Conservation (phyloP, 1,140 invertebrate species). For the Drosophila varians region DNA sequence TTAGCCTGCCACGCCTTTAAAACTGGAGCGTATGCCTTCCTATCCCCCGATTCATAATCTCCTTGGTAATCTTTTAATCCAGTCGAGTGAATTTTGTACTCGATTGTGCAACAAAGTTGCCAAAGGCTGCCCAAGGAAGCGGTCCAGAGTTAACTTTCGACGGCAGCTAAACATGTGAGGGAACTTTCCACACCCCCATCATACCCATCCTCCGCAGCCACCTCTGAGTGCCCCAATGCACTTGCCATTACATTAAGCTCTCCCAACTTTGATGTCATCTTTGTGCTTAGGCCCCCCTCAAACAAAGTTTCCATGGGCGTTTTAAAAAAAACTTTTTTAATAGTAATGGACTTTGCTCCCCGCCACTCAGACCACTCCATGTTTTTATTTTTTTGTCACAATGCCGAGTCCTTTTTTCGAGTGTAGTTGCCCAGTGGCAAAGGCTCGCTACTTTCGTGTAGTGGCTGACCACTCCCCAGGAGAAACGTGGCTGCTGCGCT, state of each 20-base stretch:
- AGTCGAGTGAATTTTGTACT: constrained; percentile 81
- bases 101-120: constrained; percentile 79
- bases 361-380: constrained; percentile 10
- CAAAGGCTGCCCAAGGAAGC: constrained; percentile 42
- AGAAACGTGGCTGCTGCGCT: constrained; percentile 57
- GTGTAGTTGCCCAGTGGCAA: constrained; percentile 62
- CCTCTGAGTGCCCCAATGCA: not conserved
- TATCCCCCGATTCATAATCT: constrained; percentile 70
- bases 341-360: constrained; percentile 68
- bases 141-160: constrained; percentile 56
- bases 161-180: constrained; percentile 61
- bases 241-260: constrained; percentile 67
- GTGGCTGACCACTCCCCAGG: constrained; percentile 44
- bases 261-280: constrained; percentile 77
- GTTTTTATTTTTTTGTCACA: constrained; percentile 18
- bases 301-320: constrained; percentile 59
- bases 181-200: constrained; percentile 26
- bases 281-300: constrained; percentile 66
- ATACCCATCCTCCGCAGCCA: no score
- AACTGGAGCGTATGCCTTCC: constrained; percentile 7
- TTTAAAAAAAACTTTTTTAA: constrained; percentile 76
- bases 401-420: constrained; percentile 46
- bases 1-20: constrained; percentile 11
- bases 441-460: constrained; percentile 11
- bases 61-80: constrained; percentile 81